These are phyloP conservation scores for Agonopterix subpropinquella DNA, from an alignment of 2,888 invertebrate species.

Conservation along the genomic window DNA sequence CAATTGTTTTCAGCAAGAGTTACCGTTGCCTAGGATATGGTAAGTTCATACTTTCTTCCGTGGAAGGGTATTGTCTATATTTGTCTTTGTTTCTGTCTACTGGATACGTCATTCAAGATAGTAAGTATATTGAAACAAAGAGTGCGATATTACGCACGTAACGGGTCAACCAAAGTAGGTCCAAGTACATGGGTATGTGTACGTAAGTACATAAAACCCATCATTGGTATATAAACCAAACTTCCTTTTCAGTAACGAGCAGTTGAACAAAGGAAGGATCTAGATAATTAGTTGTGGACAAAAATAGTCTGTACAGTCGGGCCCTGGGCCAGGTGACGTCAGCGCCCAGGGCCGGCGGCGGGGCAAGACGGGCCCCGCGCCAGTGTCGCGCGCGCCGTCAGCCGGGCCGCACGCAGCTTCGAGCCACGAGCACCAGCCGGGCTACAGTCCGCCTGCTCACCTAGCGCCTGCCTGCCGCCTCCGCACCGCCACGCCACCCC, in stretches of 20 bases:
- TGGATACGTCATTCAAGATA: no score
- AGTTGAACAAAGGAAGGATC: conserved; percentile 67
- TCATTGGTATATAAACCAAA: conserved; percentile 20
- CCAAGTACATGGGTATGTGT: no score
- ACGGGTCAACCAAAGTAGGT: no score
- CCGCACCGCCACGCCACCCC: conserved; percentile 24
- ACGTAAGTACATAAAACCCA: conserved; percentile 9
- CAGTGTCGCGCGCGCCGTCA: conserved; percentile 75
- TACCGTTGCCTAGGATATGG: no score
- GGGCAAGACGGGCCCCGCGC: conserved; percentile 76
- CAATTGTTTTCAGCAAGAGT: no score
- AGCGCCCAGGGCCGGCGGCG: conserved; percentile 66
- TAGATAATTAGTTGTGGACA: conserved; percentile 70
- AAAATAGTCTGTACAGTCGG: conserved; percentile 69
- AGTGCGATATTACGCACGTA: no score
- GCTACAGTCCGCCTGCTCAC: conserved; percentile 24
- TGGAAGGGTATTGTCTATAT: no score
- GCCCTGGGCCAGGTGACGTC: conserved; percentile 75
- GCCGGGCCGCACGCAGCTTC: conserved; percentile 56
- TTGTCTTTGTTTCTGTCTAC: no score
- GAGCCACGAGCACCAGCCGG: conserved; percentile 19
- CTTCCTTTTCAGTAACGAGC: conserved; percentile 53
- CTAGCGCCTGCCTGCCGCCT: conserved; percentile 25
- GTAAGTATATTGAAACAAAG: no score
- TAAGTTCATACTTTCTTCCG: no score